Base-by-base conservation (phyloP, 2,797 vertebrate species). In the Graptemys geographica region DNA sequence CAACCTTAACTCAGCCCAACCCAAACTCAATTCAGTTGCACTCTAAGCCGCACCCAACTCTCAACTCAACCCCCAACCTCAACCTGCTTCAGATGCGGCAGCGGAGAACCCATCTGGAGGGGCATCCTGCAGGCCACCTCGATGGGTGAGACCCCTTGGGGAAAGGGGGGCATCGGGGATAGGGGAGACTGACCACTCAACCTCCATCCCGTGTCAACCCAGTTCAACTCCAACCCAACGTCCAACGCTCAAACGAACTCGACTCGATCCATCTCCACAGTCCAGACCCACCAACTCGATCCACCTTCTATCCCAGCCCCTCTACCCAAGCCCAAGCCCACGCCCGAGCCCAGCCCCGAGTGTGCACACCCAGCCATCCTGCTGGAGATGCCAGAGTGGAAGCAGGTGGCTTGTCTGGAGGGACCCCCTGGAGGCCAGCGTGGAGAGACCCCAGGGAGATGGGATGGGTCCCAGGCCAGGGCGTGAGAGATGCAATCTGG, bases 361-460 rank as follows among this genome's bases (percentile, higher is more conserved):
- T 15, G 7, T 3, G 7, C 15, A 2, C 27, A 13, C 59, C 15
- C 59, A 4, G 13, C 57, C 56, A 13, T 5, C 25, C 56, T 57
- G 56, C 31, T 16, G 69, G n/a, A 3, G 37, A 41, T 21, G 21
- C 9, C 1, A 9, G 69, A 74, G 21, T 11, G 41, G 23, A 12
- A 44, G 72, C 6, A 44, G n/a, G 11, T 11, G 41, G 37, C n/a
- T 69, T 37, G 18, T 19, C 65, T 10, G 8, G 57, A 6, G 31
- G 59, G 69, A 41, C 44, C 37, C 78, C 47, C 51, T 18, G 5
- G 37, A 72, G 84, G 91, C 89, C 93, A 94, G 74, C 86, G 79
- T 86, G 90, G 81, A 1, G n/a, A 53, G 21, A 55, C 33, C 18
- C 15, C 4, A 11, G 80, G 62, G 37, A 27, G 74, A 23, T 19